These are phyloP conservation scores for Pammene fasciana DNA, from an alignment of 2,888 invertebrate genomes.

Conservation along the genomic window DNA sequence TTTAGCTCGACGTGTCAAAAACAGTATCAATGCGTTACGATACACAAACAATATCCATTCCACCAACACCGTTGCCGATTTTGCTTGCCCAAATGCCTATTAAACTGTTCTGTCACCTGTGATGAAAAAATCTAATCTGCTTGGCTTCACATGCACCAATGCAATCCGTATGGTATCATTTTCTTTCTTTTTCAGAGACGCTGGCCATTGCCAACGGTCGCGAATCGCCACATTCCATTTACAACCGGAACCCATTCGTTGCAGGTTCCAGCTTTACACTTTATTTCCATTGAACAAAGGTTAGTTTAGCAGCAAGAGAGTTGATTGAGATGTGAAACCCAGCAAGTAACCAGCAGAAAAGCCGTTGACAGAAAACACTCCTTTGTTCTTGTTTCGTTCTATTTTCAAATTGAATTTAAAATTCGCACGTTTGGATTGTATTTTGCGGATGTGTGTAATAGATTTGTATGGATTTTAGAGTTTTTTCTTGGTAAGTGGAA, in stretches of 20 bases:
- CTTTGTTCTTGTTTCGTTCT: slow-evolving; percentile 68
- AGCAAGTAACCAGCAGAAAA: slow-evolving; percentile 47
- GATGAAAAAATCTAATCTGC: slow-evolving; percentile 38
- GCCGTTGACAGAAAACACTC: slow-evolving; percentile 74
- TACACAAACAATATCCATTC: background rate
- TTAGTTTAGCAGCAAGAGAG: background rate
- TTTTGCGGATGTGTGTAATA: slow-evolving; percentile 50
- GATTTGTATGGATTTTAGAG: slow-evolving; percentile 27
- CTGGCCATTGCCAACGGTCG: slow-evolving; percentile 52
- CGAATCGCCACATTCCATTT: slow-evolving; percentile 71
- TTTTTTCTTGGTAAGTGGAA: background rate
- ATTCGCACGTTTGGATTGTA: slow-evolving; percentile 57
- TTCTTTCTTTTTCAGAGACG: slow-evolving; percentile 59
- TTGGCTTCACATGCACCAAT: slow-evolving; percentile 33
- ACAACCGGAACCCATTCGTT: slow-evolving; percentile 57
- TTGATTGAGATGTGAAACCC: slow-evolving; percentile 23
- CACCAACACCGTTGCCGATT: slow-evolving; percentile 4
- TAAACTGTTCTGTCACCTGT: slow-evolving; percentile 22
- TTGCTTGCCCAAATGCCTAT: slow-evolving; percentile 32
- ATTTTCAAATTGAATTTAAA: slow-evolving; percentile 60
- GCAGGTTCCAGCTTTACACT: background rate
- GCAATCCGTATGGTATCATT: slow-evolving; percentile 46
- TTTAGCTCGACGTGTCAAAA: background rate
- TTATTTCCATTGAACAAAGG: slow-evolving; percentile 5
- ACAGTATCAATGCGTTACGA: background rate